These are phyloP conservation scores for Melanerpes aurifrons DNA, from an alignment of 2,113 vertebrate genomes.

Conservation along the genomic window DNA sequence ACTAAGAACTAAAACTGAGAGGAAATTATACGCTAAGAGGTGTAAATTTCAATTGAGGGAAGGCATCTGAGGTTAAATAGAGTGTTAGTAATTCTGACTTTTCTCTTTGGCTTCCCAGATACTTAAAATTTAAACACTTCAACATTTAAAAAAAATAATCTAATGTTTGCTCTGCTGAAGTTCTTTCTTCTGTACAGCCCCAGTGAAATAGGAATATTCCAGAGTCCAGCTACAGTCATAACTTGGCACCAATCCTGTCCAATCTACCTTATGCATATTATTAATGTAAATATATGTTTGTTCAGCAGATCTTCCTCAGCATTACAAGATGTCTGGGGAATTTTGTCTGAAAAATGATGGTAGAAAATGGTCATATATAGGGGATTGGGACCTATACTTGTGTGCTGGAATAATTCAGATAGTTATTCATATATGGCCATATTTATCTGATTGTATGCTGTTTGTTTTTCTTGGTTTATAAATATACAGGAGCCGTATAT, in stretches of 20 bases:
- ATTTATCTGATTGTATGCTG: neutral
- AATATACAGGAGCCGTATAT: neutral
- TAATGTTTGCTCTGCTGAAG: neutral
- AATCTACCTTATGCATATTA: neutral
- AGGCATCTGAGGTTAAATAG: neutral
- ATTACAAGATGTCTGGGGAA: neutral
- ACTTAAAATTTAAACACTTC: neutral
- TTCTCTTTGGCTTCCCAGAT: neutral
- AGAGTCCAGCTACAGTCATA: neutral
- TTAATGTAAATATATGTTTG: neutral
- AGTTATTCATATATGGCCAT: neutral
- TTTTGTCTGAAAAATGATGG: neutral
- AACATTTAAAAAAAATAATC: neutral
- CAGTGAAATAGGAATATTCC: neutral
- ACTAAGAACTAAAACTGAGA: neutral
- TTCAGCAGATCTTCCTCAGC: neutral
- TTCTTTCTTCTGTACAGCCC: neutral
- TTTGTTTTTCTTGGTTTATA: constrained; percentile 34
- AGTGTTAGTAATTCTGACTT: neutral
- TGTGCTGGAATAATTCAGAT: neutral
- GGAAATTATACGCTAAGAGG: neutral
- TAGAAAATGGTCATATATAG: neutral
- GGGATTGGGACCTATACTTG: neutral
- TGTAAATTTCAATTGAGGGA: neutral
- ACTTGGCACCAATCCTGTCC: neutral